Evolutionary conservation across 1,140 invertebrate genomes (phyloP), one percentile per base, ranked within the genome.

Genomic region (Maconellicoccus hirsutus): DNA sequence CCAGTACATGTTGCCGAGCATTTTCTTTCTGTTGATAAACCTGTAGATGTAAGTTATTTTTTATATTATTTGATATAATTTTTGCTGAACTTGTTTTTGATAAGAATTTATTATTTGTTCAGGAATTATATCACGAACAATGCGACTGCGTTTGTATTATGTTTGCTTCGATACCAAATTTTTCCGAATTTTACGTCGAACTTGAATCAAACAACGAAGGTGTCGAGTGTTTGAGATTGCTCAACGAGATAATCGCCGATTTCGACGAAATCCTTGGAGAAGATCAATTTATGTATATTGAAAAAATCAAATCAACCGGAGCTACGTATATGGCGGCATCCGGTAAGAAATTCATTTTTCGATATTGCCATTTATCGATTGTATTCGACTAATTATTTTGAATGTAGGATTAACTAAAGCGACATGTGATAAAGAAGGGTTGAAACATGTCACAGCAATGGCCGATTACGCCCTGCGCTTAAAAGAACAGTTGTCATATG

Each of bases 161-260:
- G 85, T 97, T 97, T 78, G 94, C 94, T 0, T 94, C 93, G 39
- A 96, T 98, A 77, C 93, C 94, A 0, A 98, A 98, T 80, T 98
- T 98, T 81, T 96, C 93, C 0, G 94, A 97, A 75, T 97, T 97
- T 81, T 98, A 97, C 79, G 91, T 95, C 59, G 93, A 97, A 78
- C 83, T 96, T 29, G 94, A 96, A 78, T 91, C 90, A 59, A 96
- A 93, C 80, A 94, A 95, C 80, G 93, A 96, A 79, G 95, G 95
- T 1, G 89, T 97, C 14, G 95, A 97, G 79, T 98, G 94, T 79
- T 84, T 98, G 26, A 82, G 94, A 59, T 85, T 98, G 0, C 84
- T 98, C 1, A 98, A 98, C 80, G 95, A 98, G 83, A 98, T 98
- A 76, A 96, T 97, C 70, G 94, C 93, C 0, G 94, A 97, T 81